Conservation (phyloP, 2,113 vertebrate genomes). For the Acanthisitta chloris region DNA sequence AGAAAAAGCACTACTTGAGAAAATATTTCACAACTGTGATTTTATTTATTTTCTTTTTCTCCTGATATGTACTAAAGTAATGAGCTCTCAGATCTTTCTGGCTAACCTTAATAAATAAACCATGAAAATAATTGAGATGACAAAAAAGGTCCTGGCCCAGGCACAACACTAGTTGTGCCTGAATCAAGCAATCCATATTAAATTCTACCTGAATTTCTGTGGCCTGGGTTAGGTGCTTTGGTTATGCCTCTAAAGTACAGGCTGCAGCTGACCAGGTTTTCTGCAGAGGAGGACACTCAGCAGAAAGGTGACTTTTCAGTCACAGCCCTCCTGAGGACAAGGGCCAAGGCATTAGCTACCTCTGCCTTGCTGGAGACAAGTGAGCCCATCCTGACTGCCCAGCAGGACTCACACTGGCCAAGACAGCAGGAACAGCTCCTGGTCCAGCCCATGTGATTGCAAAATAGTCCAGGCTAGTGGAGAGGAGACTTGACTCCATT, state of each 20-base stretch:
- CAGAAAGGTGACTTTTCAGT: background rate
- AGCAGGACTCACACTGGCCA: background rate
- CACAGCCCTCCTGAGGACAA: background rate
- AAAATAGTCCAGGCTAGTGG: background rate
- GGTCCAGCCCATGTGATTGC: background rate
- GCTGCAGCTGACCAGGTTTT: background rate
- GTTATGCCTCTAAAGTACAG: background rate
- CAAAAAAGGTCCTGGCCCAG: background rate
- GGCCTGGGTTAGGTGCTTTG: background rate
- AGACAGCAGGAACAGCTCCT: background rate
- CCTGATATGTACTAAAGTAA: background rate
- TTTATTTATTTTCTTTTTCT: background rate
- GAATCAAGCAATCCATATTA: background rate
- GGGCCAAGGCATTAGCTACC: background rate
- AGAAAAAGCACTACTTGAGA: background rate
- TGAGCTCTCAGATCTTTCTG: background rate
- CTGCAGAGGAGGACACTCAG: background rate
- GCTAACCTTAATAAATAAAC: background rate
- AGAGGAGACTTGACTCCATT: background rate
- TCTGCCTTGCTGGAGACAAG: background rate
- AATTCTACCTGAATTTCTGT: background rate
- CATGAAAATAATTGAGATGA: background rate
- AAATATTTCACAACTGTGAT: background rate
- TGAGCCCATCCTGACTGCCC: background rate
- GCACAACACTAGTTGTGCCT: background rate